A percentile compares a stretch with the other conserved stretches of the same genome.
Conservation (phyloP, 2,888 invertebrate species). For the Frankliniella fusca region DNA sequence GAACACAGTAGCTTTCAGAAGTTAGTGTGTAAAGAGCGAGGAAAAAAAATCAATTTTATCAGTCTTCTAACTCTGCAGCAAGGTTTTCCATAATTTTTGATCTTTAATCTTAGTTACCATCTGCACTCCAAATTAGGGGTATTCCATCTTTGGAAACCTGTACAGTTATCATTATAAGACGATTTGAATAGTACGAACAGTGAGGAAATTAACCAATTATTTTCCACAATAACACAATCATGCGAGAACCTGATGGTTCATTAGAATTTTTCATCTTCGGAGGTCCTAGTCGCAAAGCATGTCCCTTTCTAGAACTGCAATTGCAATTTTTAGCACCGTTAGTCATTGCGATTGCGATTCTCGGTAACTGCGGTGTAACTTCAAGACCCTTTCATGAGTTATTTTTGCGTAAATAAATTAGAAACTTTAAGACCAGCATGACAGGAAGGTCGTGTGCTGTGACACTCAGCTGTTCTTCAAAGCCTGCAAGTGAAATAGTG, state of each 20-base stretch:
- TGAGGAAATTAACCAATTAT: too few relatives aligned
- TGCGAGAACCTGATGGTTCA: too few relatives aligned
- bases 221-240: too few relatives aligned
- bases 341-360: too few relatives aligned
- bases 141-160: neutral
- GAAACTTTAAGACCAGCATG: neutral
- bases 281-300: too few relatives aligned
- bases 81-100: neutral
- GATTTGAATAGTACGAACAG: neutral
- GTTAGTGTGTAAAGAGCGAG: too few relatives aligned
- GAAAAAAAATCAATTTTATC: neutral
- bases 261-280: too few relatives aligned
- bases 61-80: neutral
- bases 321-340: too few relatives aligned
- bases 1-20: too few relatives aligned
- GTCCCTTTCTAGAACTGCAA: too few relatives aligned
- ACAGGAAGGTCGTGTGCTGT: neutral
- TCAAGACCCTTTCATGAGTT: neutral
- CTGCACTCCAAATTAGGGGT: slow-evolving; percentile 8
- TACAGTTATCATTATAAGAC: neutral
- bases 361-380: too few relatives aligned
- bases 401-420: neutral
- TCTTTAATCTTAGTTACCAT: neutral
- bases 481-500: neutral
- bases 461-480: neutral